A percentile compares a stretch with the other conserved stretches of the same genome.
phyloP scores from a whole-genome alignment of 1,140 invertebrate species.

The Apis laboriosa region DNA sequence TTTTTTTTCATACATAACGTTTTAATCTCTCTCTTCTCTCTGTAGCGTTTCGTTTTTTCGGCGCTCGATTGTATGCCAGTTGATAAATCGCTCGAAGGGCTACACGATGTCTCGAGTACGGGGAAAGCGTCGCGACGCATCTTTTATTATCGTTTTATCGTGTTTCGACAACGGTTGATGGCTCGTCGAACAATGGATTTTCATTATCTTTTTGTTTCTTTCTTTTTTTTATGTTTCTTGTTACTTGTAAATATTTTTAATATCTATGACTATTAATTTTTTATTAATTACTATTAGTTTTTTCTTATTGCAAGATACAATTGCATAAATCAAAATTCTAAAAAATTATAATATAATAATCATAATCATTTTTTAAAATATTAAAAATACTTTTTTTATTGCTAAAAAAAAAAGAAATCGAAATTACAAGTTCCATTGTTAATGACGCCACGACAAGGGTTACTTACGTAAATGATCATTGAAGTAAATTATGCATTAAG shows the following conservation, averaged over 20 bases:
- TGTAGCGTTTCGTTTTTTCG: slow-evolving; percentile 20
- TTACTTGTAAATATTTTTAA: slow-evolving; percentile 39
- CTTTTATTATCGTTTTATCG: slow-evolving; percentile 39
- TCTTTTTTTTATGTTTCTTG: not conserved
- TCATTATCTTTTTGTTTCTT: not conserved
- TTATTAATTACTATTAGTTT: slow-evolving; percentile 9
- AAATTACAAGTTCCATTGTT: slow-evolving; percentile 6
- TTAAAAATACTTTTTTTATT: not conserved
- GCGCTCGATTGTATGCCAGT: slow-evolving; percentile 22
- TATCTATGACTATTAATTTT: not conserved
- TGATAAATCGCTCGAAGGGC: slow-evolving; percentile 50
- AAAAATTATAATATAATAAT: not conserved
- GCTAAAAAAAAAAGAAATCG: not conserved
- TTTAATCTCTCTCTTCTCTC: slow-evolving; percentile 20
- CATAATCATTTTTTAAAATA: not conserved
- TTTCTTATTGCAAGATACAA: not conserved
- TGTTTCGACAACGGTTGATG: slow-evolving; percentile 43
- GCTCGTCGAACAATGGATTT: slow-evolving; percentile 46
- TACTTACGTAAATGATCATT: not conserved
- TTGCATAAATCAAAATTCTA: slow-evolving; percentile 24
- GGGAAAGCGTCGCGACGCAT: slow-evolving; percentile 68
- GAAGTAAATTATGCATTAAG: not conserved
- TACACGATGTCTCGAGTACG: slow-evolving; percentile 56
- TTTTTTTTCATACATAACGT: slow-evolving; percentile 38
- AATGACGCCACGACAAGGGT: not conserved